Percentiles rank a stretch among this genome's conserved stretches.
Conservation (phyloP, 2,888 invertebrate genomes). For the Hemicrepidius hirtus region DNA sequence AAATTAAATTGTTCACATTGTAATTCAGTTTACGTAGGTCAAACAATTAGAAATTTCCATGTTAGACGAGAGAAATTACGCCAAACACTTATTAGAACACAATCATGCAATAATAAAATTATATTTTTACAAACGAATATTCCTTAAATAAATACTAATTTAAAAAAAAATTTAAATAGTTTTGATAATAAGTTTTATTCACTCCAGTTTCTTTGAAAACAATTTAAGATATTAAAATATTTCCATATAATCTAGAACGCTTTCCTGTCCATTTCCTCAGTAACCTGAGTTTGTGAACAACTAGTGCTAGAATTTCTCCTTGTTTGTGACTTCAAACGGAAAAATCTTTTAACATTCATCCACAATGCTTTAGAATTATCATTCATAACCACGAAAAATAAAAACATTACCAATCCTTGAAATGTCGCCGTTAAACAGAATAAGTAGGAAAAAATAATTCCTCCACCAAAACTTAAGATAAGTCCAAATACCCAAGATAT, state of each 20-base stretch:
- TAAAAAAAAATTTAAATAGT: no score
- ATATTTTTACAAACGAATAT: no score
- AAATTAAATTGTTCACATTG: no score
- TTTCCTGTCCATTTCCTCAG: not conserved
- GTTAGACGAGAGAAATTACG: no score
- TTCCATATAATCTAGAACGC: no score
- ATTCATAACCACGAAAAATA: conserved; percentile 76
- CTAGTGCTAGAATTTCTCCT: not conserved
- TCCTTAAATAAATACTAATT: no score
- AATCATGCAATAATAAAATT: no score
- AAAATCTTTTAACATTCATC: conserved; percentile 60
- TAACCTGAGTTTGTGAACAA: not conserved
- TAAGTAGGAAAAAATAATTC: conserved; percentile 68
- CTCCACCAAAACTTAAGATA: conserved; percentile 66
- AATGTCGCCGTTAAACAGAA: conserved; percentile 74
- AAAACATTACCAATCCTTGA: conserved; percentile 75
- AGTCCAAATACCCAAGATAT: conserved; percentile 76
- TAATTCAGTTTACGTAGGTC: no score
- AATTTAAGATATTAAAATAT: not conserved
- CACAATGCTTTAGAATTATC: conserved; percentile 75
- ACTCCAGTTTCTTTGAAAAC: no score
- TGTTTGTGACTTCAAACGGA: not conserved
- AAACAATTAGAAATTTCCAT: no score
- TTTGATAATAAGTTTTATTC: no score
- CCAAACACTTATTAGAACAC: no score